Evolutionary conservation across 2,888 invertebrate genomes (phyloP).

Genomic region (Drosophila kanekoi): DNA sequence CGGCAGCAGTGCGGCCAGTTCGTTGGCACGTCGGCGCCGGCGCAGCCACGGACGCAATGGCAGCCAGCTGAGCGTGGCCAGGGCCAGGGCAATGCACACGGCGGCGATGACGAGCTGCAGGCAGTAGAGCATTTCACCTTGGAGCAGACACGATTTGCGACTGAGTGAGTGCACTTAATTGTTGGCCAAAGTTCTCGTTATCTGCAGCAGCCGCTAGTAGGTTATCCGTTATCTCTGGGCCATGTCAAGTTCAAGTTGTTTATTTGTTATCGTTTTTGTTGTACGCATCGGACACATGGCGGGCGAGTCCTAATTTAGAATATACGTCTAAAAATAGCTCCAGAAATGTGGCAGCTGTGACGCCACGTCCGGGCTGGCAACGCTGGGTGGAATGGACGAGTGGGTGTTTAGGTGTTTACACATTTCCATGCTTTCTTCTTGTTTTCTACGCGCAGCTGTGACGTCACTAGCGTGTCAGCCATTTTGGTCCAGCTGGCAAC

Average conservation of each 20-base stretch:
- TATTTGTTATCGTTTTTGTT: not conserved
- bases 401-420: slow-evolving; percentile 51
- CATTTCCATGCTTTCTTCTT: slow-evolving; percentile 5
- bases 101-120: slow-evolving; percentile 8
- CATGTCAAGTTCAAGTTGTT: slow-evolving; percentile 23
- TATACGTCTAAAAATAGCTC: slow-evolving; percentile 35
- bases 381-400: slow-evolving; percentile 27
- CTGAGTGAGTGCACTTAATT: not conserved
- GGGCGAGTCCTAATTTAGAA: slow-evolving; percentile 29
- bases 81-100: slow-evolving; percentile 23
- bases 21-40: slow-evolving; percentile 32
- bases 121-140: slow-evolving; percentile 24
- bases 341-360: slow-evolving; percentile 24
- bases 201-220: slow-evolving; percentile 2
- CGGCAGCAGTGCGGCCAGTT: slow-evolving; percentile 53
- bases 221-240: slow-evolving; percentile 20
- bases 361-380: slow-evolving; percentile 40
- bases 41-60: slow-evolving; percentile 26
- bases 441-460: slow-evolving; percentile 12
- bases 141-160: not conserved
- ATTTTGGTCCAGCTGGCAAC: slow-evolving; percentile 9
- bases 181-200: not conserved
- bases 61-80: slow-evolving; percentile 20
- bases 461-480: slow-evolving; percentile 16
- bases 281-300: slow-evolving; percentile 16